Base-by-base conservation (phyloP, 1,140 invertebrate genomes). In the Diabrotica undecimpunctata region DNA sequence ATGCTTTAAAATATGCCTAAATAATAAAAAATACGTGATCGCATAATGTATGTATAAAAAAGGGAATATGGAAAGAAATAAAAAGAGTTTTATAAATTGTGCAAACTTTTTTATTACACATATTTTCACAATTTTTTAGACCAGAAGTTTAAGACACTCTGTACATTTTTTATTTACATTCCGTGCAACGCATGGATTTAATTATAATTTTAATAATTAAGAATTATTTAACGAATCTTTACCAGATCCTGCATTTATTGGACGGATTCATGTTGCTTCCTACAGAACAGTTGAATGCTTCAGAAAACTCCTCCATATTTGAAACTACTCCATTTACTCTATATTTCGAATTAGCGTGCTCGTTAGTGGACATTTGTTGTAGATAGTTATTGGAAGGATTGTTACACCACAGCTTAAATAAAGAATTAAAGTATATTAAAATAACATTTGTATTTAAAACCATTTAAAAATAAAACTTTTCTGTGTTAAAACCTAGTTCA, bases 241-340 rank as follows among this genome's bases (percentile, higher is more conserved):
- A 92, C 90, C 90, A 91, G 14, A 92, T 85, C 73, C 83, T 83
- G 80, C 96, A 98, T 77, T 96, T 97, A 0, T 92, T 83, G n/a
- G 77, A 72, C 0, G 95, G 94, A 79, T 97, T 97, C 93, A 97
- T 95, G 8, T 83, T 84, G 0, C 90, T 88, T 1, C 87, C 88
- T 0, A 81, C 62, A 0, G 91, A 88, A 79, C 96, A 98, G 46
- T 90, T 86, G 80, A 95, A 98, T 75, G 95, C 93, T 62, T 84
- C 77, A 0, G 93, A 82, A 80, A 98, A 98, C 63, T 95, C 92
- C 55, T 87, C 83, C 84, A 93, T 91, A 76, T 98, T 98, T 35
- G 93, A 92, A 10, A 97, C 77, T 0, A 94, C 90, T 0, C 95
- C 95, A 53, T 91, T 83, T 0, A 97, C 92, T 38, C 94, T 87